These are phyloP conservation scores for Amyelois transitella DNA, from an alignment of 1,140 invertebrate genomes.

Conservation along the genomic window DNA sequence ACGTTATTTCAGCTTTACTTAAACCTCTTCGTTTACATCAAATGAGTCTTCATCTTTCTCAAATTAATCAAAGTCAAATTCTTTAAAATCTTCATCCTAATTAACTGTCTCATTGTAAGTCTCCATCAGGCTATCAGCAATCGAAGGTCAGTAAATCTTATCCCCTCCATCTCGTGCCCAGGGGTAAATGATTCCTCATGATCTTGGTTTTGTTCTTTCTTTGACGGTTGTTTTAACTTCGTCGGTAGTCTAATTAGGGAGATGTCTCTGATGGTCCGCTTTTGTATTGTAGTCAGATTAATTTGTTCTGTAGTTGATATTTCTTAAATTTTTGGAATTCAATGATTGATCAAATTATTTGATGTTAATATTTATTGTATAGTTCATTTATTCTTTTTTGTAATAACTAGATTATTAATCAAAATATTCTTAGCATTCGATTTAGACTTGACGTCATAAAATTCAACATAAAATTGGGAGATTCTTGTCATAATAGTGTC, in stretches of 20 bases:
- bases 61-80: not conserved
- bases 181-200: slow-evolving; percentile 65
- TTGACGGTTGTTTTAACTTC: not conserved
- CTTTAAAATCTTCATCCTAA: not conserved
- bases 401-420: too few species aligned
- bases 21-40: too few species aligned
- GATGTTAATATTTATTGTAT: not conserved
- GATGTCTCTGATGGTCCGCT: not conserved
- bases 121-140: not conserved
- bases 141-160: slow-evolving; percentile 1
- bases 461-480: too few species aligned
- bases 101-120: not conserved
- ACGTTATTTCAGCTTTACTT: too few species aligned
- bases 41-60: not conserved
- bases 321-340: too few species aligned
- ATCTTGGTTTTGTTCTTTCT: slow-evolving; percentile 57
- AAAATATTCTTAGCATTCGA: too few species aligned
- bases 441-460: too few species aligned
- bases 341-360: too few species aligned
- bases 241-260: not conserved
- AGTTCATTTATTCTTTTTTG: too few species aligned
- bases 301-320: too few species aligned
- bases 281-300: not conserved
- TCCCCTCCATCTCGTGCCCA: slow-evolving; percentile 31
- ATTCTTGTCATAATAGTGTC: too few species aligned